Evolutionary conservation across 2,888 invertebrate species (phyloP), one percentile per base, ranked within the genome.

Genomic region (Mesoligia furuncula): DNA sequence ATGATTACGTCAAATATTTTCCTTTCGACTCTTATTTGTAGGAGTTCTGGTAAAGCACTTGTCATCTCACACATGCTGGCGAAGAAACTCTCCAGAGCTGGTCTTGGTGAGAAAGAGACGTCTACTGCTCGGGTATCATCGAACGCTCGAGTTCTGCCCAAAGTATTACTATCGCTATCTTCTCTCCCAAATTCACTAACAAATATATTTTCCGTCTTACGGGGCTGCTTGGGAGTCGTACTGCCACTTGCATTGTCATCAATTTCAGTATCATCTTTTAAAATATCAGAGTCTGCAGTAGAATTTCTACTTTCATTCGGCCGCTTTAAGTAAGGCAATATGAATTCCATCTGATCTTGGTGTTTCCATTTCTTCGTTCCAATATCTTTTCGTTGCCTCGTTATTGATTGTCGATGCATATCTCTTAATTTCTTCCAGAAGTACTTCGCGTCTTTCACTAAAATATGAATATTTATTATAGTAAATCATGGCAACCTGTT

Each of bases 11-110:
- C 67, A 51, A 79, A 82, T 70, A 80, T 83, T 82, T 83, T 80
- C 51, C 80, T 80, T 77, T 80, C 83, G n/a, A 80, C 62, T 77
- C 80, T 82, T 42, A 80, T 80, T 59, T 80, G 80, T 31, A 82
- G 77, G 11, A 77, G 65, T 77, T 80, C 80, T 54, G 80, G 80
- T 64, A 80, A 42, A 20, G 68, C 17, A 45, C 80, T 66, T 15
- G 80, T 80, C 80, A 80, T 80, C 27, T 80, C 80, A 69, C 80
- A 80, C 80, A 80, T 80, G 42, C 80, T 80, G 42, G 80, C 59
- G 59, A 80, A 80, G 36, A 80, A 80, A 75, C 67, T 79, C 20
- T 75, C 82, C 54, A 79, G 62, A 39, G 79, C 79, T 68, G 79
- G 82, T 48, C 75, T 68, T 42, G 75, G 62, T 17, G 75, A 42